Conservation (phyloP, 2,797 vertebrate species). For the Pteropus rufus region DNA sequence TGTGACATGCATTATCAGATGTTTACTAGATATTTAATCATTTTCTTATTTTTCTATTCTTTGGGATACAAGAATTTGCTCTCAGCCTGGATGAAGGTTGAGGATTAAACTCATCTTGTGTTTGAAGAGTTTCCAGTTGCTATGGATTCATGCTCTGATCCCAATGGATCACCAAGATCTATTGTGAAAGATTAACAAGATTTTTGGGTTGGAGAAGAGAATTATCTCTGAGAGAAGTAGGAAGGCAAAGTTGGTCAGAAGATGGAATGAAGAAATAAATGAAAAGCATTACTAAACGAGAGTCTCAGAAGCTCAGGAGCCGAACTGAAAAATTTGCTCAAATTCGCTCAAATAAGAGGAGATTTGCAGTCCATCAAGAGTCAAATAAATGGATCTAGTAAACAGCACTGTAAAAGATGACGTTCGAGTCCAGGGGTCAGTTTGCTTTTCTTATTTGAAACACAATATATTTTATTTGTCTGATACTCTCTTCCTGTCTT, state of each 20-base stretch:
- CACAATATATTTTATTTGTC: not conserved
- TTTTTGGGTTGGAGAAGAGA: not conserved
- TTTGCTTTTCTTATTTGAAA: not conserved
- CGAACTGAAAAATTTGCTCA: not conserved
- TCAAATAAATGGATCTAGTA: not conserved
- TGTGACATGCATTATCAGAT: not conserved
- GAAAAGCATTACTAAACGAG: not conserved
- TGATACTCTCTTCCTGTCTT: not conserved
- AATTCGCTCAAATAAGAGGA: not conserved
- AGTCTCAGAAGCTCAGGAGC: not conserved
- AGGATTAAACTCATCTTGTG: not conserved
- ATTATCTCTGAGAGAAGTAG: not conserved
- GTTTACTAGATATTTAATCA: not conserved
- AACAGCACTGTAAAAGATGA: not conserved
- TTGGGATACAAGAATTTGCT: not conserved
- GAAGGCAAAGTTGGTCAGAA: not conserved
- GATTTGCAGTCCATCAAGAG: not conserved
- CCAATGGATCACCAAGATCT: not conserved
- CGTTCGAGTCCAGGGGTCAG: not conserved
- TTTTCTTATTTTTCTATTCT: not conserved
- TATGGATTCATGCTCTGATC: not conserved
- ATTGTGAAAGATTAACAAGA: not conserved
- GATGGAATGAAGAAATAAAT: not conserved
- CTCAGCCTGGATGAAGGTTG: not conserved
- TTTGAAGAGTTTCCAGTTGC: not conserved